These are phyloP conservation scores for Melanotus villosus DNA, from an alignment of 2,888 invertebrate genomes.

Conservation along the genomic window DNA sequence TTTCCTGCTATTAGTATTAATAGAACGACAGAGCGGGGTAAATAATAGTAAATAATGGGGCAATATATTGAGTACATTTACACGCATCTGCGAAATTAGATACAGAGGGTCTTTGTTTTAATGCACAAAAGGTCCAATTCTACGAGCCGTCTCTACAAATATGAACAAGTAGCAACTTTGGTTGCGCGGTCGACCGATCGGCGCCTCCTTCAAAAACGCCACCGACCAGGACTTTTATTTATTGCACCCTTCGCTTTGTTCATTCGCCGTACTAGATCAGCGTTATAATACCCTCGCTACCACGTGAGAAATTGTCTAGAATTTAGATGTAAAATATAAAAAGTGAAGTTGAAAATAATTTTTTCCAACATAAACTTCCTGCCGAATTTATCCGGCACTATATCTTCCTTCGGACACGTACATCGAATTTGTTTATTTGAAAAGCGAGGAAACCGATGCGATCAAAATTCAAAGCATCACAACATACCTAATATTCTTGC, in stretches of 20 bases:
- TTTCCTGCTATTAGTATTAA: slow-evolving; percentile 17
- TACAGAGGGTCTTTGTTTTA: slow-evolving; percentile 1
- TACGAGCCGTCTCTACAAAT: slow-evolving; percentile 5
- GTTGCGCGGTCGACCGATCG: slow-evolving; percentile 30
- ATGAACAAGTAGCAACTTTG: slow-evolving; percentile 13
- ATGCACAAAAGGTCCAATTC: background rate
- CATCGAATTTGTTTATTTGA: background rate
- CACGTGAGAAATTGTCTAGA: slow-evolving; percentile 19
- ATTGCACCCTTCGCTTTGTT: slow-evolving; percentile 44
- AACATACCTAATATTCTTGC: no score
- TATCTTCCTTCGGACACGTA: slow-evolving; percentile 5
- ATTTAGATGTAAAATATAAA: slow-evolving; percentile 14
- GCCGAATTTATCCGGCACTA: background rate
- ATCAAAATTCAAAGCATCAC: no score
- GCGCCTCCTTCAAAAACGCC: slow-evolving; percentile 43
- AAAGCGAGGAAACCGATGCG: background rate
- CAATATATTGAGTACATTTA: slow-evolving; percentile 1
- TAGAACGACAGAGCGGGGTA: background rate
- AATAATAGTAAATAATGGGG: slow-evolving; percentile 13
- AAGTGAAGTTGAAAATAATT: slow-evolving; percentile 3
- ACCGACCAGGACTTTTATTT: slow-evolving; percentile 45
- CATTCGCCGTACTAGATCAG: slow-evolving; percentile 38
- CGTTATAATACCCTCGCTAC: slow-evolving; percentile 13
- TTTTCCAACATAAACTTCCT: background rate
- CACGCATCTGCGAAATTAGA: slow-evolving; percentile 9